A percentile compares a stretch with the other conserved stretches of the same genome.
Conservation (phyloP, 2,888 invertebrate species). For the Troilus luridus region DNA sequence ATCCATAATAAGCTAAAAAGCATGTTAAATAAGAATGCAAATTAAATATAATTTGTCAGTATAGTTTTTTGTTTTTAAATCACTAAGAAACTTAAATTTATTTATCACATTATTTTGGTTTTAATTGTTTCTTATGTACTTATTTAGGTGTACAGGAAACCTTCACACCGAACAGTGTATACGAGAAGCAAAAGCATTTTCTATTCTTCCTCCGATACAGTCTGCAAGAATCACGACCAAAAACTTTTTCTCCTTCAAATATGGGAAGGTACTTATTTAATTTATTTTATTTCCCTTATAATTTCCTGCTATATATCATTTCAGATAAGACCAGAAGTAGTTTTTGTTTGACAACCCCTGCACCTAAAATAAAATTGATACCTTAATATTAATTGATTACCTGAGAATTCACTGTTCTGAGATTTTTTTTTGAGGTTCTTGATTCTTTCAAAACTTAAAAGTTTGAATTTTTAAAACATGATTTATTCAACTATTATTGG, state of each 20-base stretch:
- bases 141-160: conserved; percentile 63
- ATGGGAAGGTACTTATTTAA: conserved; percentile 74
- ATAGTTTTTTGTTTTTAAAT: conserved; percentile 16
- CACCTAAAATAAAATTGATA: too few relatives aligned
- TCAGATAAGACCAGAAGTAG: neutral
- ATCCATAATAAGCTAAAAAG: neutral
- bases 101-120: neutral
- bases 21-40: too few relatives aligned
- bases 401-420: too few relatives aligned
- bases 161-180: conserved; percentile 63
- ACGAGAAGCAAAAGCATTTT: conserved; percentile 67
- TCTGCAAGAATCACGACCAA: conserved; percentile 77
- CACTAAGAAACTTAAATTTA: neutral
- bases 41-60: too few relatives aligned
- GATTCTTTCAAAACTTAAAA: too few relatives aligned
- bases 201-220: conserved; percentile 79
- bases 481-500: too few relatives aligned
- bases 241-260: conserved; percentile 77
- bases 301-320: neutral
- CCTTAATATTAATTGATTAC: too few relatives aligned
- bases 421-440: too few relatives aligned
- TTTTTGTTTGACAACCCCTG: too few relatives aligned
- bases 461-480: too few relatives aligned
- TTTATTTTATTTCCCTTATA: neutral
- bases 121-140: too few relatives aligned